Conservation (phyloP, 2,113 vertebrate genomes). For the Brienomyrus brachyistius region DNA sequence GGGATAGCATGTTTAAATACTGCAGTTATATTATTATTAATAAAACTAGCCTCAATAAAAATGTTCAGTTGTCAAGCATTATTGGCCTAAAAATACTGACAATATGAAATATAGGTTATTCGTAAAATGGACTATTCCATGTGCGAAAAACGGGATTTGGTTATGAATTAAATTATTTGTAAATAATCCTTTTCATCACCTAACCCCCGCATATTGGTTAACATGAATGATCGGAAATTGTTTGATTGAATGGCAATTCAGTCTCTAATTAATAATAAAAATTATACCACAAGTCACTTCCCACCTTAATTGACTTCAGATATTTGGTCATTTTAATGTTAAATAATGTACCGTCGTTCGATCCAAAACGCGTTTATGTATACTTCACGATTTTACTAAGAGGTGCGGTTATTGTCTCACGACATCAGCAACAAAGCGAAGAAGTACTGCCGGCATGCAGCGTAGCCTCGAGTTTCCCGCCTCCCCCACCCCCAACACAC, state of each 20-base stretch:
- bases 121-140: background rate
- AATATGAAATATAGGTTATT: background rate
- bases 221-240: background rate
- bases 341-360: too few species aligned
- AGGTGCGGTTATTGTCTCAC: background rate
- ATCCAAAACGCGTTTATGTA: background rate
- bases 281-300: background rate
- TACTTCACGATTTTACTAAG: background rate
- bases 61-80: background rate
- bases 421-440: slow-evolving; percentile 4
- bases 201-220: background rate
- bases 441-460: slow-evolving; percentile 1
- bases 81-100: background rate
- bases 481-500: slow-evolving; percentile 21
- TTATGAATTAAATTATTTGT: background rate
- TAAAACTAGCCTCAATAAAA: background rate
- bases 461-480: slow-evolving; percentile 25
- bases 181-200: background rate
- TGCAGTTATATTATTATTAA: background rate
- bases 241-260: background rate
- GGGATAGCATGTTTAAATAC: background rate
- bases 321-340: background rate
- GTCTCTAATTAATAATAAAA: background rate
- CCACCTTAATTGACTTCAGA: background rate
- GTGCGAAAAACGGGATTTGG: background rate